Evolutionary conservation across 1,140 invertebrate genomes (phyloP).

Genomic region (Drosophila micromelanica): DNA sequence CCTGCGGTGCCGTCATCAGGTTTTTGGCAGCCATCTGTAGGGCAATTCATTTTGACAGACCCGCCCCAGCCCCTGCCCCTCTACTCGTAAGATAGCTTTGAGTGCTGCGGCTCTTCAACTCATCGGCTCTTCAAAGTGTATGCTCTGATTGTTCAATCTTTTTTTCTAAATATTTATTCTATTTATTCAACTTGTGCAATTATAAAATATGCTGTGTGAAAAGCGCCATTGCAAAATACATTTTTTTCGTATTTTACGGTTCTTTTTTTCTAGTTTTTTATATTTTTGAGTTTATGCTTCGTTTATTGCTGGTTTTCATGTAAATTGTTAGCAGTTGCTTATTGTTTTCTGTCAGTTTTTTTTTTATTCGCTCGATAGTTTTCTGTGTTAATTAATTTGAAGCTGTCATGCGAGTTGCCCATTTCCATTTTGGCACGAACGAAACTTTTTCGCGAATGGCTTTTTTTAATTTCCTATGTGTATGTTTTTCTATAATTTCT

Average conservation of each 20-base stretch:
- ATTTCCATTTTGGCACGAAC: conserved; percentile 59
- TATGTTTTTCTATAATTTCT: conserved; percentile 35
- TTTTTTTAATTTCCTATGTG: conserved; percentile 21
- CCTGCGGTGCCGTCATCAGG: conserved; percentile 58
- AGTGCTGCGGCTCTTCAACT: conserved; percentile 4
- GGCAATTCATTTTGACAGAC: conserved; percentile 34
- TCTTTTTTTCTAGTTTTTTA: conserved; percentile 17
- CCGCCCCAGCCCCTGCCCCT: not conserved
- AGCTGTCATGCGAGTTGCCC: conserved; percentile 67
- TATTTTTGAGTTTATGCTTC: conserved; percentile 62
- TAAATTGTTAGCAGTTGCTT: conserved; percentile 46
- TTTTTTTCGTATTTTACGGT: conserved; percentile 33
- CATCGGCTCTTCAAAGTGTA: conserved; percentile 33
- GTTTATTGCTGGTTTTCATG: conserved; percentile 47
- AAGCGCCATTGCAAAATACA: conserved; percentile 54
- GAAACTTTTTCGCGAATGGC: conserved; percentile 30
- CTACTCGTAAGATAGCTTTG: not conserved
- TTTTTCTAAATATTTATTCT: conserved; percentile 59
- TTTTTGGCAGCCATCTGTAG: conserved; percentile 37
- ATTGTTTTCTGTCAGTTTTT: conserved; percentile 37
- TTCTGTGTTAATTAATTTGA: conserved; percentile 81
- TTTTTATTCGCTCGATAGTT: conserved; percentile 69
- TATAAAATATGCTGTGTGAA: conserved; percentile 55
- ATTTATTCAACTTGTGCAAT: conserved; percentile 57
- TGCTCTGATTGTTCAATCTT: conserved; percentile 70